Evolutionary conservation across 2,113 vertebrate genomes (phyloP), one percentile per base, ranked within the genome.

Genomic region (Cololabis saira): DNA sequence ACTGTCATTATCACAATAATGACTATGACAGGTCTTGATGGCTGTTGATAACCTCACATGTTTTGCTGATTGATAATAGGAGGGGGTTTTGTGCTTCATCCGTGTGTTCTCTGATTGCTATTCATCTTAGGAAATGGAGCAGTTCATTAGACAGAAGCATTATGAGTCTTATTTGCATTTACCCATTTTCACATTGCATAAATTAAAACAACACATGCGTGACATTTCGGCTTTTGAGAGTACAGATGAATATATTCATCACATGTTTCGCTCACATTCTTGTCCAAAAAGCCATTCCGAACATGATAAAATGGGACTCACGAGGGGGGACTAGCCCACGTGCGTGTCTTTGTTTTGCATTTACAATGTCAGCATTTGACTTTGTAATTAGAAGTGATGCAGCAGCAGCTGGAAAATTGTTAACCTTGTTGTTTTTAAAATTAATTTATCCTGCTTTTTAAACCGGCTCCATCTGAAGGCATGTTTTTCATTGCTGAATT

Each of bases 141-240:
- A 83, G 79, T 81, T 89, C 87, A 89, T 91, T 85, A 87, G 82
- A 81, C 71, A 53, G 71, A 62, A 43, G 69, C 80, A 77, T 86
- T 81, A 79, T 72, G 84, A 76, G 45, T 82, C 76, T 82, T 67
- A 90, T 90, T 90, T 89, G 89, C 89, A 89, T 85, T 58, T n/a
- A 43, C 75, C 78, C 78, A 78, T 84, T 84, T 91, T 90, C 89
- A 89, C 86, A 81, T 82, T 33, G 87, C 86, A 86, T 82, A 81
- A 75, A 87, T 87, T 85, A 85, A 76, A 80, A 80, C 57, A 82
- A 82, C 79, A 90, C 84, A 56, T 57, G 84, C 74, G 42, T 83
- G 88, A 83, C 77, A 87, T 90, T 87, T 88, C 43, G 13, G 84
- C 80, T 83, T 76, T 81, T 72, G 73, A 87, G 74, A 74, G 51